Conservation (phyloP, 2,797 vertebrate species). For the Rhinella marina region DNA sequence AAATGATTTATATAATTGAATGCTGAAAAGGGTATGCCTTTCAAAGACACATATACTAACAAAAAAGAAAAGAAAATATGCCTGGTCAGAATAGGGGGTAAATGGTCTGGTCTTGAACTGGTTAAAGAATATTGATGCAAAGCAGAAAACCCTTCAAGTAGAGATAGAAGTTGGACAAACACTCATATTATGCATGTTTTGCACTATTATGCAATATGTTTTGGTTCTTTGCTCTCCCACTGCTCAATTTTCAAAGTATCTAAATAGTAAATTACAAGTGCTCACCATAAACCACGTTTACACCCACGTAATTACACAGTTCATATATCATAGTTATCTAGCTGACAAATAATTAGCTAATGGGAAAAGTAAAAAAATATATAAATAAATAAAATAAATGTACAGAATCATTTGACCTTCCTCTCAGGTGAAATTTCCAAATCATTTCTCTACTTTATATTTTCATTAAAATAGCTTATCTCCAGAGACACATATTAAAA, state of each 20-base stretch:
- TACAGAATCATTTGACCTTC: neutral
- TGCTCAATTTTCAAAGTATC: neutral
- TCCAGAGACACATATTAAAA: no score
- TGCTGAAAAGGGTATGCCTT: no score
- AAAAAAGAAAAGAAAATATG: no score
- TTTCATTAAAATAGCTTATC: neutral
- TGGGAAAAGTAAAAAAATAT: neutral
- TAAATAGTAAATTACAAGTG: constrained; percentile 28
- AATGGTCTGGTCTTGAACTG: no score
- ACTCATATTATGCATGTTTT: neutral
- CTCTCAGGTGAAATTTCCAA: neutral
- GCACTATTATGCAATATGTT: neutral
- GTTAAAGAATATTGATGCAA: no score
- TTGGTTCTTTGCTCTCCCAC: constrained; percentile 13
- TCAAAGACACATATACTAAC: no score
- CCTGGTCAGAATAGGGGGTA: no score
- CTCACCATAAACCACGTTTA: constrained; percentile 7
- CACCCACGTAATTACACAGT: constrained; percentile 36
- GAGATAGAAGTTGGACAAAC: neutral
- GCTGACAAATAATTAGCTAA: constrained; percentile 5
- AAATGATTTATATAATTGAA: no score
- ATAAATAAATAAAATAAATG: neutral
- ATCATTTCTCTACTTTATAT: neutral
- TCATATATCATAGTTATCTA: constrained; percentile 19
- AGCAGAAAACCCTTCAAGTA: neutral